Percentiles rank a stretch among this genome's conserved stretches.
phyloP scores from a whole-genome alignment of 1,140 invertebrate species.

The Calliopsis andreniformis region DNA sequence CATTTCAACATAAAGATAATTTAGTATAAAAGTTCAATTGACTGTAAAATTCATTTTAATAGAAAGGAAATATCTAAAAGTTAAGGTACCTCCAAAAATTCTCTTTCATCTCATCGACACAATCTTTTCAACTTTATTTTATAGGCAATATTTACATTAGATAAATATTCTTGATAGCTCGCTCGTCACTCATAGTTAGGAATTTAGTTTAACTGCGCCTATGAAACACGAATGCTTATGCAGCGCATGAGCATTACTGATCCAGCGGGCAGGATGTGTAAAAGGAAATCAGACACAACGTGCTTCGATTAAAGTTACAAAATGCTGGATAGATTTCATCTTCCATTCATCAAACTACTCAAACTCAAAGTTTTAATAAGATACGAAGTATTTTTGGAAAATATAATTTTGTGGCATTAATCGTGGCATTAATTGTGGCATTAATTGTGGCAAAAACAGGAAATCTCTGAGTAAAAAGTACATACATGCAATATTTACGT shows the following conservation, averaged over 20 bases:
- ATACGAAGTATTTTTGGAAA: not conserved
- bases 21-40: too few relatives aligned
- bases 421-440: not conserved
- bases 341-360: not conserved
- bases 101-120: constrained; percentile 44
- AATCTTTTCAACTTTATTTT: constrained; percentile 38
- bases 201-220: constrained; percentile 55
- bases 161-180: constrained; percentile 56
- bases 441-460: not conserved
- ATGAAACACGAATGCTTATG: constrained; percentile 35
- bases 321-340: constrained; percentile 4
- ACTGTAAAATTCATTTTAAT: not conserved
- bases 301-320: constrained; percentile 29
- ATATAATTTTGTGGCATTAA: too few relatives aligned
- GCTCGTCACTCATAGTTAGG: constrained; percentile 44
- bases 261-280: constrained; percentile 35
- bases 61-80: not conserved
- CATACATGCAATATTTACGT: too few relatives aligned
- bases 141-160: constrained; percentile 59
- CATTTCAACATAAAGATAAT: too few relatives aligned
- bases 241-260: constrained; percentile 52
- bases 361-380: not conserved
- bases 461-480: too few relatives aligned
- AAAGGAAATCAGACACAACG: constrained; percentile 49
- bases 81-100: constrained; percentile 34